A percentile compares a stretch with the other conserved stretches of the same genome.
Evolutionary conservation across 2,888 invertebrate species (phyloP).

Genomic region (Rosalia funebris): DNA sequence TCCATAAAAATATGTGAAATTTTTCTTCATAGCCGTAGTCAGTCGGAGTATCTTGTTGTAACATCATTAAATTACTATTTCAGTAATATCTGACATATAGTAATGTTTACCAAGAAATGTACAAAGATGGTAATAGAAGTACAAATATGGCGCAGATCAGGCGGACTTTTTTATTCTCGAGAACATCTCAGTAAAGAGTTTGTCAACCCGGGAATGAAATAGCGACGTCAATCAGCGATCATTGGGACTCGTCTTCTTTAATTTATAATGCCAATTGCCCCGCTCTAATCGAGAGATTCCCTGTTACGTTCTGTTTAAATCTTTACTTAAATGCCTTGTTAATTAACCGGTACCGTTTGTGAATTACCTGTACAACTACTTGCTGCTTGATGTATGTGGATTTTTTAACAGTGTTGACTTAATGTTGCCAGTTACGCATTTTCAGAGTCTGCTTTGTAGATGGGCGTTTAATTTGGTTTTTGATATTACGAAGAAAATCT

Average conservation of each 20-base stretch:
- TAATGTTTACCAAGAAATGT: constrained; percentile 33
- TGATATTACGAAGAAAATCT: not conserved
- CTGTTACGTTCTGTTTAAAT: constrained; percentile 36
- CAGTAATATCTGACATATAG: constrained; percentile 31
- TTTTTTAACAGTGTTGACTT: constrained; percentile 19
- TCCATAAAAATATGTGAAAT: constrained; percentile 22
- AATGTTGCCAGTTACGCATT: constrained; percentile 1
- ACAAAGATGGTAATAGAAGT: constrained; percentile 38
- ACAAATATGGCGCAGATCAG: constrained; percentile 39
- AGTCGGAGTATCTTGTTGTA: constrained; percentile 3
- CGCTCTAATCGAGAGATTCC: constrained; percentile 38
- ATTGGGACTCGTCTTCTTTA: constrained; percentile 34
- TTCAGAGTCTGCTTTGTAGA: constrained; percentile 7
- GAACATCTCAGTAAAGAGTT: constrained; percentile 37
- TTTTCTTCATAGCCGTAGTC: constrained; percentile 15
- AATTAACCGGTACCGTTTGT: constrained; percentile 36
- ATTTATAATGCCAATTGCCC: constrained; percentile 38
- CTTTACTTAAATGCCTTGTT: constrained; percentile 33
- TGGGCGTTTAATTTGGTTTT: constrained; percentile 15
- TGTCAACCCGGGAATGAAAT: constrained; percentile 36
- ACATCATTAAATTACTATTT: constrained; percentile 28
- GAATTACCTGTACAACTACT: constrained; percentile 24
- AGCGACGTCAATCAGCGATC: constrained; percentile 34
- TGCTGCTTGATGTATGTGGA: constrained; percentile 26
- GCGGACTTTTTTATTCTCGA: constrained; percentile 31